Evolutionary conservation across 30 jellyfish, hydroid and myxozoan species (phyloP).

Genomic region (Pseudorhiza aurosa): DNA sequence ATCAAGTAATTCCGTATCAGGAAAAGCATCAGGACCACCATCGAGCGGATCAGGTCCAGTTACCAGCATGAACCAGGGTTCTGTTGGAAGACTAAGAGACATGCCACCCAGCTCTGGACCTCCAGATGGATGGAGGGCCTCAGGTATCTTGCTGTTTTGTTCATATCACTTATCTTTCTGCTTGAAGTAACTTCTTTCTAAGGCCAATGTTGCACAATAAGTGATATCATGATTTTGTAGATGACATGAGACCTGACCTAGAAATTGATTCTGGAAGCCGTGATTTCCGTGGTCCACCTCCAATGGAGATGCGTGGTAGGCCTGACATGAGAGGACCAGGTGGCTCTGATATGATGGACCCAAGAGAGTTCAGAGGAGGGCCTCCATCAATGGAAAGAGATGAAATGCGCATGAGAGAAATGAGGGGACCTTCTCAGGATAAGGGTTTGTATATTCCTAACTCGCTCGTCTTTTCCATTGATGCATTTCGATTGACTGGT

Average conservation of each 20-base stretch:
- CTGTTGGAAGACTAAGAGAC: conserved; percentile 74
- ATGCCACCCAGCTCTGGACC: conserved; percentile 56
- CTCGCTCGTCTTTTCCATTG: background rate
- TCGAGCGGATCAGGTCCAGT: conserved; percentile 73
- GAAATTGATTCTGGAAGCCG: conserved; percentile 46
- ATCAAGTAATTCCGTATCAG: conserved; percentile 54
- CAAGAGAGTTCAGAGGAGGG: conserved; percentile 83
- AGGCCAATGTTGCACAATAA: too few relatives aligned
- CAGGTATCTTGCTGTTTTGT: conserved; percentile 8
- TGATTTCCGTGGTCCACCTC: conserved; percentile 66
- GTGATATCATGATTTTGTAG: background rate
- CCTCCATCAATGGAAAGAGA: conserved; percentile 88
- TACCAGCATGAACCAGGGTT: conserved; percentile 50
- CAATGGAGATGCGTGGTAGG: conserved; percentile 62
- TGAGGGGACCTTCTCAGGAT: conserved; percentile 90
- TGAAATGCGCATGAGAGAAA: conserved; percentile 64
- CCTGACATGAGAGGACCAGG: conserved; percentile 76
- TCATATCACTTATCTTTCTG: background rate
- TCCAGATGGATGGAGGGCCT: conserved; percentile 70
- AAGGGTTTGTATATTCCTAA: background rate
- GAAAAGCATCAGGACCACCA: conserved; percentile 64
- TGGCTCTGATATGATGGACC: conserved; percentile 67
- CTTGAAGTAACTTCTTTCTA: too few relatives aligned
- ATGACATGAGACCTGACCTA: conserved; percentile 55
- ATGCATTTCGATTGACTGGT: background rate